Evolutionary conservation across 2,888 invertebrate species (phyloP).

Genomic region (Gastracanthus pulcherrimus): DNA sequence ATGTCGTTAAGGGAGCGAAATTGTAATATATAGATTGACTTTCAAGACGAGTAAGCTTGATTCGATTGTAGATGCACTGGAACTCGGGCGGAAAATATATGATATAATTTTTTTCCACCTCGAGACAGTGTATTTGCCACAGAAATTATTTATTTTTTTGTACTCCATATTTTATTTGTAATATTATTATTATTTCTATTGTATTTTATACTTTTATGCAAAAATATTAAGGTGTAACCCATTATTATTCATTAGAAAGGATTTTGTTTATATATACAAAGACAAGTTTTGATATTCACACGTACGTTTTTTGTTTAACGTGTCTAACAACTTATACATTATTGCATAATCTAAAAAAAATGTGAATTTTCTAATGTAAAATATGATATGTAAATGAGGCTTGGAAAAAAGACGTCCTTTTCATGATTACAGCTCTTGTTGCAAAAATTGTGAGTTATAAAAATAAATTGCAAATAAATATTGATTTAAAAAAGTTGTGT

Average conservation of each 20-base stretch:
- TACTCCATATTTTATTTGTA: neutral
- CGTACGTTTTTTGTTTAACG: neutral
- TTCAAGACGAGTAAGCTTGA: constrained; percentile 29
- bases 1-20: constrained; percentile 1
- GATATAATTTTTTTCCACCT: neutral
- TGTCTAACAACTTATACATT: neutral
- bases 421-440: too few relatives aligned
- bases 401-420: neutral
- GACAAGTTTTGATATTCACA: neutral
- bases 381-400: constrained; percentile 21
- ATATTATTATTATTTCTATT: neutral
- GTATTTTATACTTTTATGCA: neutral
- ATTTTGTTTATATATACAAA: neutral
- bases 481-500: too few relatives aligned
- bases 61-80: constrained; percentile 4
- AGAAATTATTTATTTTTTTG: constrained; percentile 26
- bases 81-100: constrained; percentile 14
- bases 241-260: neutral
- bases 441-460: neutral
- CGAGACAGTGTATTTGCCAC: neutral
- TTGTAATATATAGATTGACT: constrained; percentile 44
- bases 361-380: constrained; percentile 29
- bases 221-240: too few relatives aligned
- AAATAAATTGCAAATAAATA: too few relatives aligned
- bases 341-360: neutral